phyloP scores from a whole-genome alignment of 2,797 vertebrate species.

The Tangara arthus region DNA sequence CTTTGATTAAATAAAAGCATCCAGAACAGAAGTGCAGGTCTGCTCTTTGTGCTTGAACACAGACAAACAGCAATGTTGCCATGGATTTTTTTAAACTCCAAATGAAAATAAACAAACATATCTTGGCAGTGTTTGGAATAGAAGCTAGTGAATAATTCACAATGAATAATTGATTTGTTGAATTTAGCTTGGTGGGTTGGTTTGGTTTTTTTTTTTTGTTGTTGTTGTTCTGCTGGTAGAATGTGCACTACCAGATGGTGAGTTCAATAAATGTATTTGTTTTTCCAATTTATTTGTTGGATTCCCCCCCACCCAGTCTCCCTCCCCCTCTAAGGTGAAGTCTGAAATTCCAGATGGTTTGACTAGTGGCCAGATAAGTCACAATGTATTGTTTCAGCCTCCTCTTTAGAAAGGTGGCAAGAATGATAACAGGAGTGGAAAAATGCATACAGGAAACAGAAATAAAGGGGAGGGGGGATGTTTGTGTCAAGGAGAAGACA shows the following conservation, averaged over 20 bases:
- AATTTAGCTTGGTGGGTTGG: conserved; percentile 44
- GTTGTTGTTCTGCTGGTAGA: conserved; percentile 16
- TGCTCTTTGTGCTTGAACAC: conserved; percentile 41
- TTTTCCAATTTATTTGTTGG: conserved; percentile 69
- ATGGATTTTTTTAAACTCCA: conserved; percentile 63
- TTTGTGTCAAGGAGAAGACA: conserved; percentile 11
- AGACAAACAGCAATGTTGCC: conserved; percentile 60
- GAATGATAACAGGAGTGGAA: conserved; percentile 17
- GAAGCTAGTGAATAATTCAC: conserved; percentile 72
- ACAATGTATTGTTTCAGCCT: conserved; percentile 35
- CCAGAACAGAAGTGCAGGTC: conserved; percentile 26
- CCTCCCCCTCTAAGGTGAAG: conserved; percentile 16
- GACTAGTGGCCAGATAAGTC: conserved; percentile 58
- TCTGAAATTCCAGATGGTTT: conserved; percentile 63
- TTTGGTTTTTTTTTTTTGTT: neutral
- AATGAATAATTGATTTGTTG: conserved; percentile 75
- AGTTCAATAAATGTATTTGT: conserved; percentile 70
- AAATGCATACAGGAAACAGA: neutral
- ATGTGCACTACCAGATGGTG: conserved; percentile 62
- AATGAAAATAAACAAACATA: conserved; percentile 72
- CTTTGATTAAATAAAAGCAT: conserved; percentile 48
- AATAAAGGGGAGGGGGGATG: neutral
- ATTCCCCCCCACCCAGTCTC: neutral
- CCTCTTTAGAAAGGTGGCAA: conserved; percentile 34
- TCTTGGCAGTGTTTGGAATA: conserved; percentile 64